Conservation (phyloP, 2,888 invertebrate species). For the Unio pictorum region DNA sequence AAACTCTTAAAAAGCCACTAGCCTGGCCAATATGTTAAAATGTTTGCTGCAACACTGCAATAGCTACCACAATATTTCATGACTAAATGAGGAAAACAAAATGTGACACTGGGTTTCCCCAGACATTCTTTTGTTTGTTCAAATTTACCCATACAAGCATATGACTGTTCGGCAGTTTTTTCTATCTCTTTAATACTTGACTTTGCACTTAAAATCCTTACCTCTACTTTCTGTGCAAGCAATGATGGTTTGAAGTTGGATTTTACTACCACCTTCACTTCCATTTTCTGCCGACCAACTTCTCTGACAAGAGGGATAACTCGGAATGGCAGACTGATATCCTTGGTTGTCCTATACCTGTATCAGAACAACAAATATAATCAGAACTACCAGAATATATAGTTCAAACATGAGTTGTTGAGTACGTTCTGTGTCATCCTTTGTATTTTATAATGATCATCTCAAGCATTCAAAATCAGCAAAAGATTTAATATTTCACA, state of each 20-base stretch:
- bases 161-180: too few relatives aligned
- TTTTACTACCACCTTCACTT: constrained; percentile 98
- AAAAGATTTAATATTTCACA: too few relatives aligned
- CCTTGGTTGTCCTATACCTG: constrained; percentile 98
- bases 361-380: constrained; percentile 1
- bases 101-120: too few relatives aligned
- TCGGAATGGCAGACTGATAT: constrained; percentile 99
- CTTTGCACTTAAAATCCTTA: constrained; percentile 65
- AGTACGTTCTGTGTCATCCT: neutral
- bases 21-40: too few relatives aligned
- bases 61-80: too few relatives aligned
- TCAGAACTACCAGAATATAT: neutral
- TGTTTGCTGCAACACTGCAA: too few relatives aligned
- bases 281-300: constrained; percentile 99
- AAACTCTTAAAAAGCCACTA: too few relatives aligned
- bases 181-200: too few relatives aligned
- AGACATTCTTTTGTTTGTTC: too few relatives aligned
- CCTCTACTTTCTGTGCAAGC: constrained; percentile 99
- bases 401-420: neutral
- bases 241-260: constrained; percentile 99
- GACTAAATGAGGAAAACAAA: too few relatives aligned
- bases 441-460: neutral
- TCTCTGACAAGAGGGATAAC: constrained; percentile 98
- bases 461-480: too few relatives aligned
- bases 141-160: too few relatives aligned